Evolutionary conservation across 2,113 vertebrate genomes (phyloP).

Genomic region (Erpornis zantholeuca): DNA sequence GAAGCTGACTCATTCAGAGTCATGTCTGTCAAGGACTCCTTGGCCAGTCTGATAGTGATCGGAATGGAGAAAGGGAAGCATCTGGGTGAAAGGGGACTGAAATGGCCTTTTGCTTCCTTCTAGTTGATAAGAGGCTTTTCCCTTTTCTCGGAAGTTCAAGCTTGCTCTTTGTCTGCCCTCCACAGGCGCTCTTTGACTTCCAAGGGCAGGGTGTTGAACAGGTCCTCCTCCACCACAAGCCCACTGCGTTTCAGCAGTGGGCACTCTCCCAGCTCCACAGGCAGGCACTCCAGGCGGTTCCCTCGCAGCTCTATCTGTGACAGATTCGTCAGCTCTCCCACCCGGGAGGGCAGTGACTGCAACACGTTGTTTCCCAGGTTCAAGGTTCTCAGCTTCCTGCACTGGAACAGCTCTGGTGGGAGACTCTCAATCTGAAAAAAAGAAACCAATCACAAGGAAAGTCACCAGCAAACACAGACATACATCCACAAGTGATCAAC

Average conservation of each 20-base stretch:
- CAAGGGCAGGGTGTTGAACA: conserved; percentile 90
- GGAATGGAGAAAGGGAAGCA: background rate
- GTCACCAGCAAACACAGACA: background rate
- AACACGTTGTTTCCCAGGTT: conserved; percentile 94
- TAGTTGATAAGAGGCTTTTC: background rate
- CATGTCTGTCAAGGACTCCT: conserved; percentile 22
- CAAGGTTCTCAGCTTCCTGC: conserved; percentile 91
- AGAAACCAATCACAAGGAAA: background rate
- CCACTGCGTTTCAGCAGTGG: conserved; percentile 88
- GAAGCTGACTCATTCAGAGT: background rate
- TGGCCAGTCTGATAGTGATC: background rate
- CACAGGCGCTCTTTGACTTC: conserved; percentile 94
- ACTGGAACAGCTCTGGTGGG: conserved; percentile 95
- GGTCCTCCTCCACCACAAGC: conserved; percentile 93
- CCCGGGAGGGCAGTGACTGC: conserved; percentile 86
- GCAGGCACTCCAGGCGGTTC: conserved; percentile 92
- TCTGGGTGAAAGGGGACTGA: background rate
- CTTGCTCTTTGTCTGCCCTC: conserved; percentile 92
- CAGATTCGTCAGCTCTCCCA: conserved; percentile 89
- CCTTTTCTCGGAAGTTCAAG: conserved; percentile 66
- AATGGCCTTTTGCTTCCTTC: conserved; percentile 37
- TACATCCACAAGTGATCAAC: background rate
- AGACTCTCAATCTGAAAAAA: conserved; percentile 86
- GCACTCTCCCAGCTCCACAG: conserved; percentile 93
- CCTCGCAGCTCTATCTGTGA: conserved; percentile 93